Conservation (phyloP, 2,888 invertebrate species). For the Tridacna crocea region DNA sequence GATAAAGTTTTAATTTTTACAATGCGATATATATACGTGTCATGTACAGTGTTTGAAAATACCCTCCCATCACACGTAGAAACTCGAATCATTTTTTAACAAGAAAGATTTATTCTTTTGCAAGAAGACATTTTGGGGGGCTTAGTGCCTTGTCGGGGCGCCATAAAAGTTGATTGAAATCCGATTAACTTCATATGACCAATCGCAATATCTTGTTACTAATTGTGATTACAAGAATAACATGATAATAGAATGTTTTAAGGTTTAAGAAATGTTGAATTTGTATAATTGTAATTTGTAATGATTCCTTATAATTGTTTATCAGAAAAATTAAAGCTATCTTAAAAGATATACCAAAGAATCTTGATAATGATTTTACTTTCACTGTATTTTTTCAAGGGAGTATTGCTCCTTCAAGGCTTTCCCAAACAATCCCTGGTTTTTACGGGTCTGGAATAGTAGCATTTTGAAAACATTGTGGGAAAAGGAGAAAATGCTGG, state of each 20-base stretch:
- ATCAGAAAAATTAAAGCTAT: not conserved
- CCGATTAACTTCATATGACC: constrained; percentile 7
- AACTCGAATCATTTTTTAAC: constrained; percentile 7
- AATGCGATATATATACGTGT: constrained; percentile 4
- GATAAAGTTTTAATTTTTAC: not conserved
- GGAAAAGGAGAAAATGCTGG: not conserved
- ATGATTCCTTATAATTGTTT: constrained; percentile 7
- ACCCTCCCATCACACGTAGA: not conserved
- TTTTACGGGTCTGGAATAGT: too few relatives aligned
- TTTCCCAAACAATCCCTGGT: too few relatives aligned
- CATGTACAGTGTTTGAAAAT: not conserved
- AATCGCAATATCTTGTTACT: constrained; percentile 11
- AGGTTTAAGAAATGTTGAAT: not conserved
- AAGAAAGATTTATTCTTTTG: constrained; percentile 2
- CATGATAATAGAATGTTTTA: constrained; percentile 17
- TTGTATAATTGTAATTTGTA: constrained; percentile 22
- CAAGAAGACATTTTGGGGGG: constrained; percentile 2
- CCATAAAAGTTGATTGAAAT: constrained; percentile 11
- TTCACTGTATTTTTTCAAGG: too few relatives aligned
- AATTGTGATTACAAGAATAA: constrained; percentile 41
- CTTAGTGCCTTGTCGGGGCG: constrained; percentile 16
- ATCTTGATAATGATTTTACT: too few relatives aligned
- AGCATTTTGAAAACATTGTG: too few relatives aligned
- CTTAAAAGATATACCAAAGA: not conserved
- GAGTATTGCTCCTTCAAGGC: too few relatives aligned